Base-by-base conservation (phyloP, 2,888 invertebrate species). In the Blastobasis adustella region DNA sequence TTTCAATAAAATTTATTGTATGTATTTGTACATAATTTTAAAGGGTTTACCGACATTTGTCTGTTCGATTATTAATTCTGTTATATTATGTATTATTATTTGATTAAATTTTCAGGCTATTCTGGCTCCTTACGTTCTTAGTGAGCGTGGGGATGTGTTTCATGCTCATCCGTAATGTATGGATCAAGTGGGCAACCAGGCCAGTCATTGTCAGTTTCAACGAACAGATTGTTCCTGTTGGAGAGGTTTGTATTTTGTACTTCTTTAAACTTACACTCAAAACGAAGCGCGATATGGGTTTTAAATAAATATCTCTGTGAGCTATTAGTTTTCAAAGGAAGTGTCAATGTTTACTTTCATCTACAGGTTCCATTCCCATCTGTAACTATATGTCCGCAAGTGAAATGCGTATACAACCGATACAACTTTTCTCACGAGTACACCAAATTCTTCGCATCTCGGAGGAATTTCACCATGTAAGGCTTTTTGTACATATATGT, bases 331-430 rank as follows among this genome's bases (percentile, higher is more conserved):
- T 23, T 23, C 3, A 23, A 23, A 23, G 23, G 23, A 23, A 23
- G 23, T 23, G 23, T 23, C 23, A 23, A 23, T 23, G 23, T 23
- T 23, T 23, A 23, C 23, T 23, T 23, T 23, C 3, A 9, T 37
- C 53, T 62, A 4, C 55, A 78, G 74, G 71, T 79, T 0, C 78
- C 76, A 1, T 78, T 78, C 55, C 78, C 78, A 10, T 67, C 78
- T 4, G 62, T 78, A 0, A 74, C 76, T 6, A 73, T 78, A 49
- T 78, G 78, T 50, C 76, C 77, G 0, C 66, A 71, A 53, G 58
- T 62, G 23, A 78, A 78, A 59, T 57, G 23, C 9, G 59, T 7
- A 62, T 55, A 46, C 44, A 40, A 6, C 43, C 53, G 0, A 10
- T 44, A 69, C 52, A 68, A 71, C 45, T 69, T 62, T 23, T 58